A percentile compares a stretch with the other conserved stretches of the same genome.
These are phyloP conservation scores for Mus spretus DNA, from an alignment of 2,797 vertebrate genomes.

Conservation along the genomic window DNA sequence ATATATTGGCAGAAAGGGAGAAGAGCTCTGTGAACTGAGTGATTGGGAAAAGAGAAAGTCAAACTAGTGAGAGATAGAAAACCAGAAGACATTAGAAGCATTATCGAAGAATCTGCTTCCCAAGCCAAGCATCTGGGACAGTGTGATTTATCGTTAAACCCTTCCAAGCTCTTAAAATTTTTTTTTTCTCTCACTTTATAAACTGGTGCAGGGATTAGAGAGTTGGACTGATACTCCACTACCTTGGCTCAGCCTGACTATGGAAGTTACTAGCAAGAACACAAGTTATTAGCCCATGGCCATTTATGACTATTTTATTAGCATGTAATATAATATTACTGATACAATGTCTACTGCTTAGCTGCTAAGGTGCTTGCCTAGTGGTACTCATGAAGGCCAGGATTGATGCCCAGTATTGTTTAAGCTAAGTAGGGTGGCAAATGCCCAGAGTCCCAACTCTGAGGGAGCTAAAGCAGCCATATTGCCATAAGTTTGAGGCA, in stretches of 20 bases:
- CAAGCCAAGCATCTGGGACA: background rate
- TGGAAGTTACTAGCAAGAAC: background rate
- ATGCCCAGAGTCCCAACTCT: background rate
- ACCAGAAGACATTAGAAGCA: background rate
- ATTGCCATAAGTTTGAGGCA: background rate
- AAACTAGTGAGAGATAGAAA: background rate
- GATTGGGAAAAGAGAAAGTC: slow-evolving; percentile 10
- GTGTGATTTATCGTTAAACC: background rate
- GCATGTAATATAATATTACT: background rate
- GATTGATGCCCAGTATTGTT: background rate
- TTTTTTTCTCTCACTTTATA: slow-evolving; percentile 28
- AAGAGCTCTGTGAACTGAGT: slow-evolving; percentile 1
- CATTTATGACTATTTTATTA: slow-evolving; percentile 5
- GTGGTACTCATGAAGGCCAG: background rate
- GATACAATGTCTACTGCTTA: background rate
- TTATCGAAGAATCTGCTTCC: slow-evolving; percentile 11
- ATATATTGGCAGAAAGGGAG: background rate
- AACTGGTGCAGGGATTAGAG: background rate
- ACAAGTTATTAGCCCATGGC: background rate
- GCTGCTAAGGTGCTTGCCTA: background rate
- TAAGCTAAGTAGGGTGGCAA: background rate
- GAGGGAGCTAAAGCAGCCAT: background rate
- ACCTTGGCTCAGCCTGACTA: background rate
- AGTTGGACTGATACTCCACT: background rate
- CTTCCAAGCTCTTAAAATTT: slow-evolving; percentile 30